Base-by-base conservation (phyloP, 2,113 vertebrate genomes). In the Phyllostomus discolor region DNA sequence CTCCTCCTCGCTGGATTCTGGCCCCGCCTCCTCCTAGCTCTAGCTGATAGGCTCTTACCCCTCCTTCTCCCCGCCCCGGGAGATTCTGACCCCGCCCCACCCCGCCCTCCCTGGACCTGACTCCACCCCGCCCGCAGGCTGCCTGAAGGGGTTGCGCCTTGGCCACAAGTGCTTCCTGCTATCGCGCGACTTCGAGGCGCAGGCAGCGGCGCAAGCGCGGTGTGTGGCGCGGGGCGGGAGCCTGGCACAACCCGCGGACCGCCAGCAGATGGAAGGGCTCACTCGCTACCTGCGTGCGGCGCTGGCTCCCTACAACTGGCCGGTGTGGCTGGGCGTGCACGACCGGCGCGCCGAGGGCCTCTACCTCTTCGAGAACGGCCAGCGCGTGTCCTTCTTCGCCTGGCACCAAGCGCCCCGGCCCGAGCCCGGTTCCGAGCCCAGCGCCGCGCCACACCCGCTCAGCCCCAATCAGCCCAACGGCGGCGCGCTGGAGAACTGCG, bases 241-340 rank as follows among this genome's bases (percentile, higher is more conserved):
- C 43, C 96, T 99, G 98, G 99, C 99, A 0, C 99, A 99, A 98
- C 99, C 99, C 0, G 98, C 98, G 0, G 99, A 99, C 92, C 98
- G 98, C 46, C 98, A 90, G 33, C 99, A 99, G 97, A 98, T 99
- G 98, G 99, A 99, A 28, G 98, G 98, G 10, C 92, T 99, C 7
- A 98, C 98, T 0, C 98, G 98, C 66, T 99, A 99, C n/a, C 97
- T 99, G 31, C 99, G 98, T 31, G 73, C 97, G 0, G 98, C 99
- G 67, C 99, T 99, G 92, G 99, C 98, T 10, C 99, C 99, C 0
- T 99, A 99, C 88, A 99, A 99, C 98, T 99, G 99, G 99, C 99
- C 99, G 0, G 98, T 99, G 59, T 99, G 99, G 99, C 97, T 99
- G 90, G 99, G 99, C 69, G 97, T 99, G 93, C 99, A 99, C 48